Evolutionary conservation across 2,113 vertebrate species (phyloP).

Genomic region (Ibidorhyncha struthersii): DNA sequence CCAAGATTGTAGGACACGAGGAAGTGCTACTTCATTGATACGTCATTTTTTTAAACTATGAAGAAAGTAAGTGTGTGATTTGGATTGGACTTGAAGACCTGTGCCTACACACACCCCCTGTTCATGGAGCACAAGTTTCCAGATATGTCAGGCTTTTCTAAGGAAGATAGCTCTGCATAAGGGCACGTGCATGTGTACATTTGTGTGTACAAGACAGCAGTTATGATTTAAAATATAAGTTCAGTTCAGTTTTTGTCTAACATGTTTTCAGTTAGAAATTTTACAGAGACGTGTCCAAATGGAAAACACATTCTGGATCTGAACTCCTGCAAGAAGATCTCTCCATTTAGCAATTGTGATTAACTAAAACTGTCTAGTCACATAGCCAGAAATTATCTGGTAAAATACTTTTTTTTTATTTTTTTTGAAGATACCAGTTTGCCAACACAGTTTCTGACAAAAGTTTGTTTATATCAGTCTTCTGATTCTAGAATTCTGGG

Average conservation of each 20-base stretch:
- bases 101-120: background rate
- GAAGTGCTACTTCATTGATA: background rate
- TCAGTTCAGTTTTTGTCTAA: background rate
- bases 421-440: background rate
- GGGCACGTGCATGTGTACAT: accelerated
- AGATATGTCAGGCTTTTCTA: background rate
- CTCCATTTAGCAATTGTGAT: background rate
- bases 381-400: background rate
- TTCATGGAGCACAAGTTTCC: background rate
- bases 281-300: background rate
- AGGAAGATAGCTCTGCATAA: background rate
- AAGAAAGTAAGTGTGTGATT: background rate
- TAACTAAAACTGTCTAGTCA: background rate
- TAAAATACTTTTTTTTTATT: background rate
- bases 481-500: background rate
- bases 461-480: background rate
- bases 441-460: background rate
- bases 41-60: background rate
- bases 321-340: background rate
- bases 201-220: background rate
- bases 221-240: background rate
- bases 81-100: background rate
- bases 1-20: background rate
- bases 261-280: background rate
- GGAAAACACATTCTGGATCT: background rate